Conservation (phyloP, 2,797 vertebrate genomes). For the Orestias chungarensis region DNA sequence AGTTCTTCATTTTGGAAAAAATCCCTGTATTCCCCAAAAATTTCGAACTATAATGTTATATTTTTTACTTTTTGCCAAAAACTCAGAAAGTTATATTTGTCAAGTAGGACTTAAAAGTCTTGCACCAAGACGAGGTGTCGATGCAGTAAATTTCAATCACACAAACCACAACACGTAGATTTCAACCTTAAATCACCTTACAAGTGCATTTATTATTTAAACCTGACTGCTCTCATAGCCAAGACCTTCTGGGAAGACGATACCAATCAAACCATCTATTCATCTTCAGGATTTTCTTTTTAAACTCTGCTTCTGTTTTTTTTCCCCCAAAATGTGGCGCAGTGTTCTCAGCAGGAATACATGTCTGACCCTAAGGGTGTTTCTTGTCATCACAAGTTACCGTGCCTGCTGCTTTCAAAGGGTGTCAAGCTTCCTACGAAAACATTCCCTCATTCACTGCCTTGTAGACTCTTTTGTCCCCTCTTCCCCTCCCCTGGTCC, state of each 20-base stretch:
- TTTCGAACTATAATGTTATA: no score
- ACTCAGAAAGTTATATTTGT: neutral
- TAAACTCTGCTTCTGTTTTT: constrained; percentile 21
- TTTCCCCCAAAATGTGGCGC: constrained; percentile 15
- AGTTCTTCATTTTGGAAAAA: no score
- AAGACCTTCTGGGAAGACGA: constrained; percentile 29
- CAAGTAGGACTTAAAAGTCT: neutral
- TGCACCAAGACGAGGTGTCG: neutral
- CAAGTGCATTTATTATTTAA: constrained; percentile 5
- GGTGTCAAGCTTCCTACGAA: constrained; percentile 47
- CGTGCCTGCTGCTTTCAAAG: constrained; percentile 38
- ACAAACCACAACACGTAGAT: neutral
- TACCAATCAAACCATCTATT: constrained; percentile 13
- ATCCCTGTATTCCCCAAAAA: no score
- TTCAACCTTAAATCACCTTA: neutral
- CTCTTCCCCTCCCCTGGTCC: constrained; percentile 11
- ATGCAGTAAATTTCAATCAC: neutral
- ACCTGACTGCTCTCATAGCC: neutral
- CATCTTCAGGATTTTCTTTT: constrained; percentile 18
- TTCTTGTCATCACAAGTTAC: constrained; percentile 60
- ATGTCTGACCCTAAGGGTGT: constrained; percentile 55
- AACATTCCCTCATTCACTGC: constrained; percentile 30
- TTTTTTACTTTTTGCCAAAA: neutral
- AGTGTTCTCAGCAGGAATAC: constrained; percentile 53
- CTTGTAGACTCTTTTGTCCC: constrained; percentile 15